Conservation (phyloP, 2,113 vertebrate species). For the Pandion haliaetus region DNA sequence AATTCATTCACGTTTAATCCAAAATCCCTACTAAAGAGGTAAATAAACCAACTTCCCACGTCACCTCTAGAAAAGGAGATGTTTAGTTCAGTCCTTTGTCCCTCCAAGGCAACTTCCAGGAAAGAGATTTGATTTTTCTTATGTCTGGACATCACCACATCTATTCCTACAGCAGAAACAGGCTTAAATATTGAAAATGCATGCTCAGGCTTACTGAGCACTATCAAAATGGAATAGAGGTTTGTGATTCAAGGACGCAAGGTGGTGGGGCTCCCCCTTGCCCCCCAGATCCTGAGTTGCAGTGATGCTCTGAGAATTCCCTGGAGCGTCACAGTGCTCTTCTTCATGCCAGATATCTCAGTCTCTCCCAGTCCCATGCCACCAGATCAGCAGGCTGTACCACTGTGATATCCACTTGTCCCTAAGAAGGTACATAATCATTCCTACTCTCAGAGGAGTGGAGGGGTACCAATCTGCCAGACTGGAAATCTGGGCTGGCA, state of each 20-base stretch:
- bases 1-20: neutral
- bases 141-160: neutral
- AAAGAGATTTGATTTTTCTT: neutral
- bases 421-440: fast-evolving
- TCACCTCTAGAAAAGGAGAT: neutral
- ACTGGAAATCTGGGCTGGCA: neutral
- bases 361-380: neutral
- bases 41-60: neutral
- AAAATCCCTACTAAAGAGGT: neutral
- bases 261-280: neutral
- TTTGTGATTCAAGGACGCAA: neutral
- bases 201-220: neutral
- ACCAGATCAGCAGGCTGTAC: neutral
- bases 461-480: neutral
- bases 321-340: neutral
- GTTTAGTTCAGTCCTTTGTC: neutral
- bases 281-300: neutral
- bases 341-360: neutral
- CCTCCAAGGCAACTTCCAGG: neutral
- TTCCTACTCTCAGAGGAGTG: neutral
- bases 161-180: neutral
- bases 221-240: neutral
- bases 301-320: neutral
- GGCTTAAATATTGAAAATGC: neutral
- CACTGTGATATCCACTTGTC: neutral